A percentile compares a stretch with the other conserved stretches of the same genome.
Conservation (phyloP, 2,113 vertebrate genomes). For the Heliornis fulica region DNA sequence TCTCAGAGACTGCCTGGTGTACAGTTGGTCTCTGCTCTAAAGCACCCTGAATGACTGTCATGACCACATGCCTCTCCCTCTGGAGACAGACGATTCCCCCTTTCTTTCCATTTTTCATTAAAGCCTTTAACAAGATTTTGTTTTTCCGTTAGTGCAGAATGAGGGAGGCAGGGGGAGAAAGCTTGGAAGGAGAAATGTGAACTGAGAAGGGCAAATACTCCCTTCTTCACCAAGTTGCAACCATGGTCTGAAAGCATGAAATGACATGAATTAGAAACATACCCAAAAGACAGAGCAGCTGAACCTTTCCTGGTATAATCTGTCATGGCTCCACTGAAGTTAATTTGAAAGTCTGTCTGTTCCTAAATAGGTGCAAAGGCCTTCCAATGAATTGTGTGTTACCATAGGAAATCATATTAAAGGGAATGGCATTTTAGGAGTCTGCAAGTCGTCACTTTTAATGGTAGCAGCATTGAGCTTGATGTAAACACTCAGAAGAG, state of each 20-base stretch:
- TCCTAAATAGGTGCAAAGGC: constrained; percentile 46
- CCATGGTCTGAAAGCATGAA: constrained; percentile 42
- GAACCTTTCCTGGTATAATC: constrained; percentile 29
- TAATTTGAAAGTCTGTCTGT: constrained; percentile 32
- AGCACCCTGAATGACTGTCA: not conserved
- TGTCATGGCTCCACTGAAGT: constrained; percentile 7
- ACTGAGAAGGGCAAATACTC: not conserved
- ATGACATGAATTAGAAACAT: constrained; percentile 42
- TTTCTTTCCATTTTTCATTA: not conserved
- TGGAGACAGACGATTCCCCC: not conserved
- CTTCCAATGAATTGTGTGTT: not conserved
- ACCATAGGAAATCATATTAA: constrained; percentile 40
- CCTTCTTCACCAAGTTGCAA: not conserved
- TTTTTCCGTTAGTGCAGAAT: not conserved
- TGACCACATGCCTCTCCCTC: not conserved
- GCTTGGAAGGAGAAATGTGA: not conserved
- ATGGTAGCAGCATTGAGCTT: not conserved
- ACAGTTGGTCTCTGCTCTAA: not conserved
- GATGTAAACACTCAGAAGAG: not conserved
- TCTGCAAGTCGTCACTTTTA: not conserved
- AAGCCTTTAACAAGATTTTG: not conserved
- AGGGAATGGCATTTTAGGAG: not conserved
- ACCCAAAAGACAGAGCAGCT: not conserved
- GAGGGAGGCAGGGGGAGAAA: accelerated
- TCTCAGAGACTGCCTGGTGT: not conserved